These are phyloP conservation scores for Pempheris klunzingeri DNA, from an alignment of 2,797 vertebrate genomes.

Conservation along the genomic window DNA sequence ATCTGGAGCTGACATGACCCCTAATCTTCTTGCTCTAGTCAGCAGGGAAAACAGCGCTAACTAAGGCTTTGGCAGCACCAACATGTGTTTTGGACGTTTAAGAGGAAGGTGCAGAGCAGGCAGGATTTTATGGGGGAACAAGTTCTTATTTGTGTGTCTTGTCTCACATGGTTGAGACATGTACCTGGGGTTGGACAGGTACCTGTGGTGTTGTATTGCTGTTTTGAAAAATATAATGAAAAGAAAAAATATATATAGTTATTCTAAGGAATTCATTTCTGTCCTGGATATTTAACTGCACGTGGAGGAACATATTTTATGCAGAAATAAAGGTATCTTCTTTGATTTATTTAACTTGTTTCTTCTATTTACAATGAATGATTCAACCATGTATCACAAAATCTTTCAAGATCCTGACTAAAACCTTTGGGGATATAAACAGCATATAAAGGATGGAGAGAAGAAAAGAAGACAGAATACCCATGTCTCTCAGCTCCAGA, in stretches of 20 bases:
- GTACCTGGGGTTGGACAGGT: constrained; percentile 15
- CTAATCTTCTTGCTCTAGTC: constrained; percentile 77
- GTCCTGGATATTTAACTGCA: constrained; percentile 28
- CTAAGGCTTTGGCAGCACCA: constrained; percentile 61
- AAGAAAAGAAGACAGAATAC: constrained; percentile 73
- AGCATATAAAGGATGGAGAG: constrained; percentile 59
- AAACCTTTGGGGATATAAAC: constrained; percentile 67
- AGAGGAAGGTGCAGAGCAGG: constrained; percentile 55
- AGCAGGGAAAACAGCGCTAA: constrained; percentile 53
- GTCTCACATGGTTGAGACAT: constrained; percentile 28
- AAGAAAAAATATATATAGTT: constrained; percentile 4
- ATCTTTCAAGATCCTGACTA: constrained; percentile 68
- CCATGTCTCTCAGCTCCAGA: constrained; percentile 87
- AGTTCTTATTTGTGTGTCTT: constrained; percentile 48
- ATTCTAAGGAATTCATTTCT: constrained; percentile 6
- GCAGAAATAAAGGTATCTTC: constrained; percentile 2
- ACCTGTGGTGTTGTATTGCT: constrained; percentile 24
- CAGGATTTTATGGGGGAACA: constrained; percentile 53
- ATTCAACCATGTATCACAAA: constrained; percentile 56
- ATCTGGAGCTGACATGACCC: constrained; percentile 83
- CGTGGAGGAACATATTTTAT: constrained; percentile 32
- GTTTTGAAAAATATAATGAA: neutral
- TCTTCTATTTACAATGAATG: constrained; percentile 39
- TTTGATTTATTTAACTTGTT: constrained; percentile 25
- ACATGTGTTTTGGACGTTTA: constrained; percentile 71